phyloP scores from a whole-genome alignment of 2,797 vertebrate genomes.

The Macroramphosus scolopax region DNA sequence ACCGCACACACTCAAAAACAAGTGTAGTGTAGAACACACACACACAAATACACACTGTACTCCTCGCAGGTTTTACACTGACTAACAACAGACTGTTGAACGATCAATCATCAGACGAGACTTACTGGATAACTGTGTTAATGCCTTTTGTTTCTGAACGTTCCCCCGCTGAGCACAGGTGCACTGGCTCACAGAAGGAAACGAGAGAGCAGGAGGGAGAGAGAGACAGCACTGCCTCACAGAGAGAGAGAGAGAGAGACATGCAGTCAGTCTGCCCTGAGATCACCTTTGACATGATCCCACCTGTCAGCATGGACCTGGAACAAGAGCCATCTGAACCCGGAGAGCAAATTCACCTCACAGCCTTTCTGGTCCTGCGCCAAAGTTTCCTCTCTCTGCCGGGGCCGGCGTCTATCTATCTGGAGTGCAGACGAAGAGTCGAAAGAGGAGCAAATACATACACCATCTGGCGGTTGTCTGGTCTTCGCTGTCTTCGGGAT shows the following conservation, averaged over 20 bases:
- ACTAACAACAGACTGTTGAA: constrained; percentile 53
- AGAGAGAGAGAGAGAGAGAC: constrained; percentile 34
- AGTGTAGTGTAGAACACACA: constrained; percentile 13
- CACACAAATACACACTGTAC: constrained; percentile 8
- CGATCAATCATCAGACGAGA: constrained; percentile 58
- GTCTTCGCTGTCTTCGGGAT: constrained; percentile 63
- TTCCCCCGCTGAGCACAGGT: constrained; percentile 68
- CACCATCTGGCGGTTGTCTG: constrained; percentile 71
- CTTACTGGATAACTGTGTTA: constrained; percentile 34
- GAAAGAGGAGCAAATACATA: constrained; percentile 69
- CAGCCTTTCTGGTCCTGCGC: constrained; percentile 35
- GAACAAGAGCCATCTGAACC: constrained; percentile 33
- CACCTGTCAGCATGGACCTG: constrained; percentile 51
- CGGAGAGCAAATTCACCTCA: constrained; percentile 34
- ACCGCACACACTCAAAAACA: constrained; percentile 19
- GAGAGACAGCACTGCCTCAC: constrained; percentile 10
- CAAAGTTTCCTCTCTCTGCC: constrained; percentile 39
- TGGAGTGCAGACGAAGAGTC: constrained; percentile 49
- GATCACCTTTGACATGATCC: constrained; percentile 55
- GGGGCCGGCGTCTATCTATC: too few relatives aligned
- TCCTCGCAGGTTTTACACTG: constrained; percentile 54
- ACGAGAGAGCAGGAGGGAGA: constrained; percentile 23
- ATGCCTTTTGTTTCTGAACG: constrained; percentile 53
- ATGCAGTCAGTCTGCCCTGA: constrained; percentile 39
- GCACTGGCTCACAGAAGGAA: constrained; percentile 58